Percentiles rank a stretch among this genome's conserved stretches.
These are phyloP conservation scores for Congeria kusceri DNA, from an alignment of 2,888 invertebrate genomes.

Conservation along the genomic window DNA sequence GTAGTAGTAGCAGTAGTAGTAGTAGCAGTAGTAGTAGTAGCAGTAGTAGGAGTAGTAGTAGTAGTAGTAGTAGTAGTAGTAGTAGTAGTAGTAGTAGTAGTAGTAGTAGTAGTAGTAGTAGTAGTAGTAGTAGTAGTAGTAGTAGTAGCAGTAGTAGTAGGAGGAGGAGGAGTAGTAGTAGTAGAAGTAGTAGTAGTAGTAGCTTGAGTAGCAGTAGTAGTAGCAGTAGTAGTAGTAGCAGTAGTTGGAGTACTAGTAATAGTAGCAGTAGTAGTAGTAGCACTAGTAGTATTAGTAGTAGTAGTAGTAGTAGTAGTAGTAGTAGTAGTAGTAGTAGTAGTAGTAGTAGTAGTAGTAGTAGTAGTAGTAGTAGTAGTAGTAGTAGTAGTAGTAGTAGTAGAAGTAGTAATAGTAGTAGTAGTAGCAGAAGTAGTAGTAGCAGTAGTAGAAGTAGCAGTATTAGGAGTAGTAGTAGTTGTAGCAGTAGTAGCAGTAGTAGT, in stretches of 20 bases:
- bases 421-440: neutral
- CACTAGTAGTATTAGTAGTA: conserved; percentile 3
- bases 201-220: neutral
- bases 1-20: neutral
- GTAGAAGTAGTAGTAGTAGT: neutral
- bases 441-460: neutral
- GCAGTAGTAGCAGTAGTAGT: neutral
- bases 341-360: neutral
- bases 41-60: no score
- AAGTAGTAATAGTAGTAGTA: neutral
- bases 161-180: conserved; percentile 3
- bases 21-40: conserved; percentile 4
- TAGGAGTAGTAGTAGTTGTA: neutral
- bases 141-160: no score
- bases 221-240: neutral
- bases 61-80: no score
- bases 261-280: conserved; percentile 2
- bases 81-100: no score
- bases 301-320: conserved; percentile 3
- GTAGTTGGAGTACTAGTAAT: neutral
- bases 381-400: neutral
- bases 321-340: neutral
- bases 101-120: no score
- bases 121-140: no score
- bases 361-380: neutral